Evolutionary conservation across 1,140 invertebrate genomes (phyloP).

Genomic region (Acromyrmex echinatior): DNA sequence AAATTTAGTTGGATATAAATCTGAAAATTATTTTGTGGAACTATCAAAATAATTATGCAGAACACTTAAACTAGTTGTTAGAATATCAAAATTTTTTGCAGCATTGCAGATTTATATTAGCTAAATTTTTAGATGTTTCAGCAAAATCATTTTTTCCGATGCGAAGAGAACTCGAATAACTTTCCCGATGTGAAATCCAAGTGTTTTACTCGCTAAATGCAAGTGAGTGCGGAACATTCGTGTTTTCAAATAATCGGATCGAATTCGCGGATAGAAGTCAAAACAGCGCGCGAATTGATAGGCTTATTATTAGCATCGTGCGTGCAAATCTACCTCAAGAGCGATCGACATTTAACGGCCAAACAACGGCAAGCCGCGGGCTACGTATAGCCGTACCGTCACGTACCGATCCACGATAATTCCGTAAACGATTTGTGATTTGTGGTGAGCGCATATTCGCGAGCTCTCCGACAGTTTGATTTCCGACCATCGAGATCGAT

Average conservation of each 20-base stretch:
- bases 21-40: too few relatives aligned
- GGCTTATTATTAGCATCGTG: constrained; percentile 30
- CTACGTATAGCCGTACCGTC: constrained; percentile 49
- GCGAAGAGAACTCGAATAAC: too few relatives aligned
- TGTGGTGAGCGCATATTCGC: not conserved
- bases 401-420: constrained; percentile 55
- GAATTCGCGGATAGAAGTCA: constrained; percentile 65
- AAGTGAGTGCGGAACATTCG: not conserved
- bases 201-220: not conserved
- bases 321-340: constrained; percentile 44
- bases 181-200: not conserved
- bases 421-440: not conserved
- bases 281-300: constrained; percentile 65
- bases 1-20: too few relatives aligned
- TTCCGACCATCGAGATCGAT: constrained; percentile 35
- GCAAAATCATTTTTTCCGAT: too few relatives aligned
- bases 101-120: too few relatives aligned
- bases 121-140: too few relatives aligned
- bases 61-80: too few relatives aligned
- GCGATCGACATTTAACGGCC: constrained; percentile 70
- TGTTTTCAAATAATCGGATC: constrained; percentile 38
- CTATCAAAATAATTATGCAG: too few relatives aligned
- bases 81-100: too few relatives aligned
- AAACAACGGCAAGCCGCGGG: constrained; percentile 60
- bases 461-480: constrained; percentile 5